Percentiles rank a stretch among this genome's conserved stretches.
Evolutionary conservation across 64 coral and sea anemone species (phyloP).

Genomic region (Platygyra sinensis): DNA sequence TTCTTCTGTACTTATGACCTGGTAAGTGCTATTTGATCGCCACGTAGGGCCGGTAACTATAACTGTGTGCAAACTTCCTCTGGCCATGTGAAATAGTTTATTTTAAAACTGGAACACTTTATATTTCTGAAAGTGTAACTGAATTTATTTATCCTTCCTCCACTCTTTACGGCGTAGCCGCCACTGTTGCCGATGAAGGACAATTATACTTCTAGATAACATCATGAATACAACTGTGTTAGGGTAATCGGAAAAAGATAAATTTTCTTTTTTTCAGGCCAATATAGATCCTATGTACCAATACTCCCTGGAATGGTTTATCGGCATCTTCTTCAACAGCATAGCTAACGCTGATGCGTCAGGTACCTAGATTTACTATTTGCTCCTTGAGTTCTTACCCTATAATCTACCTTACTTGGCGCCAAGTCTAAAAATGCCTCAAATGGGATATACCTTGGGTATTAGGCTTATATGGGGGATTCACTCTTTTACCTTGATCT

Average conservation of each 20-base stretch:
- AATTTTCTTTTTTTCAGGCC: constrained; percentile 56
- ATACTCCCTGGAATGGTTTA: constrained; percentile 99
- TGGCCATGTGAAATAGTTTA: too few species aligned
- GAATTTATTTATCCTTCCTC: too few species aligned
- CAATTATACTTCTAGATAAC: too few species aligned
- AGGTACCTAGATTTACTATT: constrained; percentile 40
- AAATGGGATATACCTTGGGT: too few species aligned
- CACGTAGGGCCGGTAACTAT: neutral
- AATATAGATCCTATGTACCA: constrained; percentile 99
- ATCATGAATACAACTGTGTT: neutral
- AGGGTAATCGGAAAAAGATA: neutral
- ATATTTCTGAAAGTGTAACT: neutral
- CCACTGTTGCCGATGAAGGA: too few species aligned
- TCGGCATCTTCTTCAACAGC: constrained; percentile 95
- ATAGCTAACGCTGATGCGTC: constrained; percentile 92
- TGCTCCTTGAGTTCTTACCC: neutral
- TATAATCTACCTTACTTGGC: too few species aligned
- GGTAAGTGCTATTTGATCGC: constrained; percentile 41
- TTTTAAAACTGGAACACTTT: neutral
- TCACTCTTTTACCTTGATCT: too few species aligned
- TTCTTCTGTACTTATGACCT: constrained; percentile 99
- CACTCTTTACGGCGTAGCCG: too few species aligned
- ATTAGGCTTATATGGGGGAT: too few species aligned
- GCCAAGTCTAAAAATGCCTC: too few species aligned
- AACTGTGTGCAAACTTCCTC: too few species aligned